Base-by-base conservation (phyloP, 2,113 vertebrate genomes). In the Vireo altiloquus region DNA sequence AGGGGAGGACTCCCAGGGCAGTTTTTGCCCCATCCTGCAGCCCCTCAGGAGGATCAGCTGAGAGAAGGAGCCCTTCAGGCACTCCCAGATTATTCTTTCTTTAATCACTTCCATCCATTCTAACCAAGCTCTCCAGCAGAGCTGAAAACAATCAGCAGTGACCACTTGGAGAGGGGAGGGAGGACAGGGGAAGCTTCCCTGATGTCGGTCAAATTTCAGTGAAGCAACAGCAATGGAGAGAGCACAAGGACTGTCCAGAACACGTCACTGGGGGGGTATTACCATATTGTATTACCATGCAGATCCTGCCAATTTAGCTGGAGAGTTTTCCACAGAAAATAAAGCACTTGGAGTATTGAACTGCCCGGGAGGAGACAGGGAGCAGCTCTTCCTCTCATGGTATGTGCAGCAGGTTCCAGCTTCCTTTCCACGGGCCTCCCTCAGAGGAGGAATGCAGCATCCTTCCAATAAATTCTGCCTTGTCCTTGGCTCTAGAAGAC, bases 81-180 rank as follows among this genome's bases (percentile, higher is more conserved):
- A 7, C 47, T 28, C 47, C 25, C 78, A 15, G 54, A 57, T 87
- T 81, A 39, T 89, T 74, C 46, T 30, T 64, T 33, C 68, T 63
- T 92, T 83, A 95, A 93, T 92, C 4, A 3, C n/a, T 91, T 89
- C 94, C 95, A 95, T 91, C 83, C 85, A 44, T 56, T 37, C 35
- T 10, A 15, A 88, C 10, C 9, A 8, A 60, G 35, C 27, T 42
- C 64, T 57, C 79, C 80, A 65, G 78, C 79, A 69, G 83, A 39
- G 84, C 92, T 96, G 95, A 69, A 79, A 93, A 47, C 31, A 35
- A 71, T 56, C 87, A 17, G 1, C 47, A 44, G 90, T 10, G 69
- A 35, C 49, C 40, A 4, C 28, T 25, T 2, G 17, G 82, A 5
- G 46, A 35, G 40, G 50, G 39, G 80, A 63, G 66, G 81, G 46